These are phyloP conservation scores for Psylliodes chrysocephalus DNA, from an alignment of 2,888 invertebrate species.

Conservation along the genomic window DNA sequence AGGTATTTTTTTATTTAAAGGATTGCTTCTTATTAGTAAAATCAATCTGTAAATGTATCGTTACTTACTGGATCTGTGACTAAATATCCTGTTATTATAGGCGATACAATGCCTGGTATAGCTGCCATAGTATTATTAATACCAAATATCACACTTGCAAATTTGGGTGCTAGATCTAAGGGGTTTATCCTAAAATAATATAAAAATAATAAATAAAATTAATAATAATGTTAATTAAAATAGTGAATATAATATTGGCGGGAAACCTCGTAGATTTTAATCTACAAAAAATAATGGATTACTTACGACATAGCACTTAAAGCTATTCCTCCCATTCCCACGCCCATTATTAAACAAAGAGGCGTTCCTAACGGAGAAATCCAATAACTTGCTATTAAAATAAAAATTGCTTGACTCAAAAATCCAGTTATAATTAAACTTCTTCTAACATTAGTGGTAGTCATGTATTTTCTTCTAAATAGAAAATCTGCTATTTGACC, in stretches of 20 bases:
- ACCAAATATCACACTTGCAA: conserved; percentile 82
- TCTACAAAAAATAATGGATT: too few relatives aligned
- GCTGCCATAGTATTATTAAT: conserved; percentile 83
- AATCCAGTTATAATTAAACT: conserved; percentile 79
- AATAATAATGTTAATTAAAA: too few relatives aligned
- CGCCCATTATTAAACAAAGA: neutral
- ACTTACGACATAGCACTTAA: neutral
- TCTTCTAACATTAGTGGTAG: conserved; percentile 77
- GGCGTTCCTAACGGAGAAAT: neutral
- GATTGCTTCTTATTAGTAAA: neutral
- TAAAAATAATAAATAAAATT: too few relatives aligned
- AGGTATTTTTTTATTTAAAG: neutral
- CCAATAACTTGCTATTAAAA: conserved; percentile 60
- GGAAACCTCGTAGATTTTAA: too few relatives aligned
- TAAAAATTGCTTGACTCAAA: conserved; percentile 55
- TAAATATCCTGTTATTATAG: conserved; percentile 65
- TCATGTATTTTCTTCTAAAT: conserved; percentile 70
- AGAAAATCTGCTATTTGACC: conserved; percentile 87
- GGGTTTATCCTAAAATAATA: conserved; percentile 53
- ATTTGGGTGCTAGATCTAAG: conserved; percentile 83
- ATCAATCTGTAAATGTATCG: neutral
- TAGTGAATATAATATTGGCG: too few relatives aligned
- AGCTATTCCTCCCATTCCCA: neutral
- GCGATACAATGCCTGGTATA: conserved; percentile 83
- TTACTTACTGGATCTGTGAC: neutral